phyloP scores from a whole-genome alignment of 2,888 invertebrate species.

The Drosophila gaucha region DNA sequence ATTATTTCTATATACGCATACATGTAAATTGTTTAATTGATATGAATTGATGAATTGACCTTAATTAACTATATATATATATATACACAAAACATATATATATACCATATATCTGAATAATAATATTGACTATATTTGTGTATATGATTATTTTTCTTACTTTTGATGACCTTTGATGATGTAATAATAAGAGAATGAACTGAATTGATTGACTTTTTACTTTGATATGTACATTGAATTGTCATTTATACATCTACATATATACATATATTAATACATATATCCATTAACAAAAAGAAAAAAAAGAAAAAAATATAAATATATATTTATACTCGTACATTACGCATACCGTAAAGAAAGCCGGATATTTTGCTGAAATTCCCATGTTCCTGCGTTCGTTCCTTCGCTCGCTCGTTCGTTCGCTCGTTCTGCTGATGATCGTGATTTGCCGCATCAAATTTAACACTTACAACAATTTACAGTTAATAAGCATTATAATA shows the following conservation, averaged over 20 bases:
- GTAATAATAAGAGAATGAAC: constrained; percentile 76
- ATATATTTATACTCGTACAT: constrained; percentile 29
- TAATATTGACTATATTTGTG: constrained; percentile 65
- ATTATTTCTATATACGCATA: constrained; percentile 64
- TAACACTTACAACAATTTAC: constrained; percentile 36
- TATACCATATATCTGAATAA: constrained; percentile 42
- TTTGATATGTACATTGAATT: constrained; percentile 70
- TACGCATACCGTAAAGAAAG: constrained; percentile 38
- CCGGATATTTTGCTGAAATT: constrained; percentile 65
- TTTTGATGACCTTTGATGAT: constrained; percentile 76
- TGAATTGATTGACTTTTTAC: constrained; percentile 73
- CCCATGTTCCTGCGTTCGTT: constrained; percentile 58
- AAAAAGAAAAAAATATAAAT: constrained; percentile 33
- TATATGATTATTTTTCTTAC: constrained; percentile 70
- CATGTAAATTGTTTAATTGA: constrained; percentile 77
- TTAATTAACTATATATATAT: constrained; percentile 23
- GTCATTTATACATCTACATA: constrained; percentile 52
- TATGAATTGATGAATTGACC: constrained; percentile 76
- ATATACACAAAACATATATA: constrained; percentile 15
- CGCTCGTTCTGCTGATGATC: constrained; percentile 81
- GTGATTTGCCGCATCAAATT: constrained; percentile 76
- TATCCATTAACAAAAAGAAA: constrained; percentile 14
- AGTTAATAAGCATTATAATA: constrained; percentile 46
- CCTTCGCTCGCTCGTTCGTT: constrained; percentile 65
- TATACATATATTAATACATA: constrained; percentile 40